Conservation (phyloP, 2,113 vertebrate species). For the Myotis davidii region DNA sequence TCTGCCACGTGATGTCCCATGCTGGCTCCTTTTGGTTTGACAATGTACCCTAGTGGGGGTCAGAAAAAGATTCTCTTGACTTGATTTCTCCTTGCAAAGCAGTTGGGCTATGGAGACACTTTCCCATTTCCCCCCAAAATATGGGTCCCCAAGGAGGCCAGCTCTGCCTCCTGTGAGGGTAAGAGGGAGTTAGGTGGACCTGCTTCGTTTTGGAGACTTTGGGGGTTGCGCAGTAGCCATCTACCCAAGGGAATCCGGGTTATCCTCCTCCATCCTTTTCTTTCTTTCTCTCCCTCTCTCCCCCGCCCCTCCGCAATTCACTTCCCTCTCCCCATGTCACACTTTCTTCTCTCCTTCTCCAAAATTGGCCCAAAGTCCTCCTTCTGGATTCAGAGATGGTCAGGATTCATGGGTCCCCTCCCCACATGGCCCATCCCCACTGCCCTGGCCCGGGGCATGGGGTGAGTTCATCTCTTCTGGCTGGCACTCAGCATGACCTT, state of each 20-base stretch:
- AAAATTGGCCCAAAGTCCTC: slow-evolving; percentile 90
- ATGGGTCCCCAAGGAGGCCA: neutral
- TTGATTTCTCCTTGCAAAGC: slow-evolving; percentile 39
- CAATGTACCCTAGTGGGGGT: neutral
- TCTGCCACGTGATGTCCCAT: neutral
- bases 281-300: slow-evolving; percentile 69
- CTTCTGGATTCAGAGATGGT: slow-evolving; percentile 87
- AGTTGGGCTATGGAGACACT: slow-evolving; percentile 8
- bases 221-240: slow-evolving; percentile 75
- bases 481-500: slow-evolving; percentile 92
- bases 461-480: slow-evolving; percentile 93
- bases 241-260: slow-evolving; percentile 58
- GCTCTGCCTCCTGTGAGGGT: neutral
- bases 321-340: slow-evolving; percentile 88
- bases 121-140: neutral
- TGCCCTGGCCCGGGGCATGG: slow-evolving; percentile 63
- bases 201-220: slow-evolving; percentile 78
- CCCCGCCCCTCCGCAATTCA: slow-evolving; percentile 77
- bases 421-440: slow-evolving; percentile 21
- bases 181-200: slow-evolving; percentile 62
- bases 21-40: neutral
- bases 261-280: slow-evolving; percentile 76
- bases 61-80: neutral
- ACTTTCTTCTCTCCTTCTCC: slow-evolving; percentile 92
- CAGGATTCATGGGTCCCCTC: slow-evolving; percentile 63